Percentiles rank a stretch among this genome's conserved stretches.
phyloP scores from a whole-genome alignment of 2,113 vertebrate genomes.

The Rhagologus leucostigma region DNA sequence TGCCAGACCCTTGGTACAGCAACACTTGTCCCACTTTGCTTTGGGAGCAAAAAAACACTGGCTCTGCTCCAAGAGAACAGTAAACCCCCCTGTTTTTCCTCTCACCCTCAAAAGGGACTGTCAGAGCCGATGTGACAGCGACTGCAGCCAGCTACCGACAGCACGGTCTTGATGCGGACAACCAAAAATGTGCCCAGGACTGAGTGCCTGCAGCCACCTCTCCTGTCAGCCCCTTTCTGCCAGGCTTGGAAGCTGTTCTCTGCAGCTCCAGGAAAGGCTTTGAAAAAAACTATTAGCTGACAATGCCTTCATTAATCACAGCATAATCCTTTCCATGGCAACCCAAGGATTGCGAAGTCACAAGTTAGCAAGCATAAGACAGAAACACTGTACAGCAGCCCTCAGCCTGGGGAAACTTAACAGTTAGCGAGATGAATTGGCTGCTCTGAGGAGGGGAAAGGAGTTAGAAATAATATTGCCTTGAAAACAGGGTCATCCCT shows the following conservation, averaged over 20 bases:
- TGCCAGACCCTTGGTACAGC: neutral
- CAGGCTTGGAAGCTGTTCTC: neutral
- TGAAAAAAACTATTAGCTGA: constrained; percentile 21
- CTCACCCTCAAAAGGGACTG: neutral
- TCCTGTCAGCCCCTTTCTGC: neutral
- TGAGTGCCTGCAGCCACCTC: neutral
- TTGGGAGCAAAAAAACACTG: neutral
- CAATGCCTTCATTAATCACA: constrained; percentile 65
- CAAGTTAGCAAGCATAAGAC: constrained; percentile 59
- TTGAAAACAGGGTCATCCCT: neutral
- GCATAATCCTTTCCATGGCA: constrained; percentile 71
- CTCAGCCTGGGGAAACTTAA: neutral
- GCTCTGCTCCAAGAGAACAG: neutral
- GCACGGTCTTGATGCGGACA: rapidly evolving
- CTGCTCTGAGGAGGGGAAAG: neutral
- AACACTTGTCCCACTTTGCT: neutral
- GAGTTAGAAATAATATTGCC: neutral
- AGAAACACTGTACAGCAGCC: neutral
- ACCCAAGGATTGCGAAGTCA: constrained; percentile 66
- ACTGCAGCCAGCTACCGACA: neutral
- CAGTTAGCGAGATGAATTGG: rapidly evolving
- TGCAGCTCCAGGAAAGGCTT: constrained; percentile 38
- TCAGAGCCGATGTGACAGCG: neutral
- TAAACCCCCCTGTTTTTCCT: neutral
- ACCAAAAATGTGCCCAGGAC: neutral